These are phyloP conservation scores for Pollenia labialis DNA, from an alignment of 2,888 invertebrate genomes.

Conservation along the genomic window DNA sequence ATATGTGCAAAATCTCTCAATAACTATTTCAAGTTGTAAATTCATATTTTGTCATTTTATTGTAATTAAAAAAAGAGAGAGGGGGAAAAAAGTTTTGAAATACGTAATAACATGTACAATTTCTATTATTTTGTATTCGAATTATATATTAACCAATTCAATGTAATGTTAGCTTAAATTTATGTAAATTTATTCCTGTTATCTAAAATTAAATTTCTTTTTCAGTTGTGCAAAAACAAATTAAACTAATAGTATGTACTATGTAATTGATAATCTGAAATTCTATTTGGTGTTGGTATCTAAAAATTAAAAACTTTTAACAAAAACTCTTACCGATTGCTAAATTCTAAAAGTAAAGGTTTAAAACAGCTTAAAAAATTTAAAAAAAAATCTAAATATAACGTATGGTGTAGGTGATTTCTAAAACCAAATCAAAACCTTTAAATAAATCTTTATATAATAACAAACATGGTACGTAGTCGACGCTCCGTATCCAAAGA, in stretches of 20 bases:
- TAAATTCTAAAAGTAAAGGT: constrained; percentile 30
- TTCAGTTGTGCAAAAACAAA: constrained; percentile 63
- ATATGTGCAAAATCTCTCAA: too few relatives aligned
- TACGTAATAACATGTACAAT: too few relatives aligned
- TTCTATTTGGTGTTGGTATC: constrained; percentile 64
- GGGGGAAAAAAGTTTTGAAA: too few relatives aligned
- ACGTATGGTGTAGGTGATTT: constrained; percentile 61
- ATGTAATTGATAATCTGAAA: constrained; percentile 15
- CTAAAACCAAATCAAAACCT: constrained; percentile 24
- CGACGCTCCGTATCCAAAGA: constrained; percentile 82
- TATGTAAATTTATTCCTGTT: background rate
- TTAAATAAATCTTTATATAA: background rate
- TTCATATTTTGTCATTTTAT: too few relatives aligned
- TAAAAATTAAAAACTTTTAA: constrained; percentile 35
- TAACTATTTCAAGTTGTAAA: too few relatives aligned
- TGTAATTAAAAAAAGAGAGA: too few relatives aligned
- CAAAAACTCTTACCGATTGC: constrained; percentile 25
- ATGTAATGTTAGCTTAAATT: background rate
- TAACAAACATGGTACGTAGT: constrained; percentile 80
- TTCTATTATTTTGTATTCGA: too few relatives aligned
- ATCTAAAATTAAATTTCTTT: constrained; percentile 50
- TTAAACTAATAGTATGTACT: constrained; percentile 38
- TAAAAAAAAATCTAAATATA: constrained; percentile 6
- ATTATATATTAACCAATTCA: background rate
- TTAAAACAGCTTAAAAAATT: constrained; percentile 31